phyloP scores from a whole-genome alignment of 2,113 vertebrate species.

The Formicarius rufipectus region DNA sequence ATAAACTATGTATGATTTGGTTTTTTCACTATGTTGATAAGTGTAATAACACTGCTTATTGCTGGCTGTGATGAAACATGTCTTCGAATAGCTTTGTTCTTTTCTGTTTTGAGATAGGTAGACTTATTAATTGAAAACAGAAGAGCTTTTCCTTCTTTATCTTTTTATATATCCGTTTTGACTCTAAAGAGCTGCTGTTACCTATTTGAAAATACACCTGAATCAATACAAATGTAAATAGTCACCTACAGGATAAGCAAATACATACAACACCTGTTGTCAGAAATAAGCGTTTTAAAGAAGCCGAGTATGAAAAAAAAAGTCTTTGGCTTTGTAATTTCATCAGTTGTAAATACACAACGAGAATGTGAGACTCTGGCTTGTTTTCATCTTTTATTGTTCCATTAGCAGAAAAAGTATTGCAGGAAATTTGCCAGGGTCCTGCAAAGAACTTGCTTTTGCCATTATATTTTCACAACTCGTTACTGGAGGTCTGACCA shows the following conservation, averaged over 20 bases:
- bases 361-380: background rate
- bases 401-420: background rate
- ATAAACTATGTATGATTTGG: background rate
- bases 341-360: background rate
- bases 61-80: background rate
- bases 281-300: constrained; percentile 18
- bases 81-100: background rate
- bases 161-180: constrained; percentile 9
- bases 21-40: background rate
- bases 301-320: background rate
- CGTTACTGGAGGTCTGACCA: background rate
- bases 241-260: constrained; percentile 17
- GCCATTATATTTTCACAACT: background rate
- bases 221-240: constrained; percentile 42
- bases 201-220: constrained; percentile 1
- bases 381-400: constrained; percentile 10
- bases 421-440: background rate
- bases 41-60: background rate
- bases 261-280: background rate
- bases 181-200: background rate
- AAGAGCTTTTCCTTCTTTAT: constrained; percentile 37
- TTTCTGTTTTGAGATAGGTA: background rate
- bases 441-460: background rate
- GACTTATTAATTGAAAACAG: background rate
- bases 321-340: background rate